phyloP scores from a whole-genome alignment of 2,888 invertebrate species.

The Entomobrya proxima region DNA sequence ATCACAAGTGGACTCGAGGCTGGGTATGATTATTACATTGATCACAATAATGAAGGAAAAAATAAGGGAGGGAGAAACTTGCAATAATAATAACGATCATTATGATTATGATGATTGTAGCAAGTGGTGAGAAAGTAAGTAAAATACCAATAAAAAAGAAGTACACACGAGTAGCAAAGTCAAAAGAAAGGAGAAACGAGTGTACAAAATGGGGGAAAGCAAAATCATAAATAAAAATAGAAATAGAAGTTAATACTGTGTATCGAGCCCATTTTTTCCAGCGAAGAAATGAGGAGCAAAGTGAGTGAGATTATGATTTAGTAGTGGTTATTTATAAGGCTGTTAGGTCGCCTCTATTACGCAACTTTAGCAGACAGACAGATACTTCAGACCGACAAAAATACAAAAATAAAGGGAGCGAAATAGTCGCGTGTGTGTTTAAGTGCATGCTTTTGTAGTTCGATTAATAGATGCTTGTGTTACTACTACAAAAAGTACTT shows the following conservation, averaged over 20 bases:
- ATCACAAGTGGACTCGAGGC: background rate
- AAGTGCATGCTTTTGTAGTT: too few species aligned
- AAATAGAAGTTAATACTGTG: background rate
- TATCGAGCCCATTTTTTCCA: background rate
- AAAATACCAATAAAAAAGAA: constrained; percentile 22
- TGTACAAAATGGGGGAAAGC: background rate
- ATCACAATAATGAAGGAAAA: background rate
- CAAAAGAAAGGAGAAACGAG: background rate
- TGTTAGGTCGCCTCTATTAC: background rate
- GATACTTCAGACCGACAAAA: background rate
- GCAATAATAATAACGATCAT: background rate
- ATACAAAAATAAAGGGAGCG: too few species aligned
- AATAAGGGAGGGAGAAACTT: background rate
- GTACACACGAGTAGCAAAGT: background rate
- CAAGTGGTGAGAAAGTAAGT: background rate
- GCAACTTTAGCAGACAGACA: background rate
- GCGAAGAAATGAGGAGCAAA: background rate
- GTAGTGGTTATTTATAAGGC: background rate
- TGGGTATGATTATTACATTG: constrained; percentile 17
- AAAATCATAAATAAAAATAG: background rate
- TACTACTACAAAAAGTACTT: too few species aligned
- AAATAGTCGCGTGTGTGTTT: too few species aligned
- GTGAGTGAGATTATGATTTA: constrained; percentile 39
- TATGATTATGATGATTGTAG: background rate
- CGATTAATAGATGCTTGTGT: too few species aligned